Percentiles rank a stretch among this genome's conserved stretches.
Conservation (phyloP, 2,113 vertebrate species). For the Varanus komodoensis region DNA sequence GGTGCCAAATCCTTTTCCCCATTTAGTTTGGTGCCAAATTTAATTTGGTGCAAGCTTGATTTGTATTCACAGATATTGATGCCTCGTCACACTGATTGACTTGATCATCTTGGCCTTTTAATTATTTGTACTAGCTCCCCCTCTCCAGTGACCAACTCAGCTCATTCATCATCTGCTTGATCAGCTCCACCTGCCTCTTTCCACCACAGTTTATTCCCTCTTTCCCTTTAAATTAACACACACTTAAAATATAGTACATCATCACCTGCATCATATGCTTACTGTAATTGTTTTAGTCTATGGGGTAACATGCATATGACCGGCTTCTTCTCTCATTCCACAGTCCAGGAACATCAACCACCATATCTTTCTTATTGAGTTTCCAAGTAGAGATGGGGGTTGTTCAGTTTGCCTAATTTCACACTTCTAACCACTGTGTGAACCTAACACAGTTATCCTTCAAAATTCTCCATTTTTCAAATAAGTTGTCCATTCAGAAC, state of each 20-base stretch:
- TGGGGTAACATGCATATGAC: conserved; percentile 23
- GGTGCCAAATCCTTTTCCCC: neutral
- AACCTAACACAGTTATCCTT: too few species aligned
- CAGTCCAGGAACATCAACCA: conserved; percentile 21
- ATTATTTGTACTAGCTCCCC: neutral
- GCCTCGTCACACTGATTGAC: neutral
- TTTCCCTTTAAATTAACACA: neutral
- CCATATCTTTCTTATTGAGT: neutral
- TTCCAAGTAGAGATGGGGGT: too few species aligned
- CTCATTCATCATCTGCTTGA: neutral
- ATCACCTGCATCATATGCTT: neutral
- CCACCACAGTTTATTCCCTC: rapidly evolving
- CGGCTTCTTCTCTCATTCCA: conserved; percentile 44
- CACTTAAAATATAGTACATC: conserved; percentile 23
- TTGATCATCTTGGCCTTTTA: neutral
- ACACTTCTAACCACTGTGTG: too few species aligned
- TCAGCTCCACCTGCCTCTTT: neutral
- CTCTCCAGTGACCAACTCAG: neutral
- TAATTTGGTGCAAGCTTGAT: conserved; percentile 11
- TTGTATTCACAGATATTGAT: neutral
- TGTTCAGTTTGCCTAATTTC: too few species aligned
- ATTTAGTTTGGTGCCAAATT: neutral
- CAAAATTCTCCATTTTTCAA: too few species aligned
- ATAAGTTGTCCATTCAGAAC: too few species aligned
- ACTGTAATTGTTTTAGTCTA: conserved; percentile 39